phyloP scores from a whole-genome alignment of 35 echinoderm and acorn worm species.

The Diadema setosum region DNA sequence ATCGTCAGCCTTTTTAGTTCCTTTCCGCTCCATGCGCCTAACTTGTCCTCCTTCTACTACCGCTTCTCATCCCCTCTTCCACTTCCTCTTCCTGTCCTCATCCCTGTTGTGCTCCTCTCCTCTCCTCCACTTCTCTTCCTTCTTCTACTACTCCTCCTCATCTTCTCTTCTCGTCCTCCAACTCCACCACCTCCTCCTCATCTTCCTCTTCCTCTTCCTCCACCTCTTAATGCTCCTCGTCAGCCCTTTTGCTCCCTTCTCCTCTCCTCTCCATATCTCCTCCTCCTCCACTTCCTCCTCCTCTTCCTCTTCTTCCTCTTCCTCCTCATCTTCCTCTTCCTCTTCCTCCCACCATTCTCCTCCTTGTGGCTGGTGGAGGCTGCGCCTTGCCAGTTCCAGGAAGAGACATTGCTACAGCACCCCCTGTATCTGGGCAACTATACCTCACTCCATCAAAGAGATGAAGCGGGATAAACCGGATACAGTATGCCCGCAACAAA shows the following conservation, averaged over 20 bases:
- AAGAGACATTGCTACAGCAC: too few relatives aligned
- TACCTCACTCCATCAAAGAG: too few relatives aligned
- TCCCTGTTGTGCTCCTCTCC: not conserved
- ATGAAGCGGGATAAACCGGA: too few relatives aligned
- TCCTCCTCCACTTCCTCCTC: not conserved
- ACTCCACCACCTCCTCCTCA: not conserved
- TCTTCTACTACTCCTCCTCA: not conserved
- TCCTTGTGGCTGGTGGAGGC: too few relatives aligned
- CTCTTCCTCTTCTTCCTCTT: not conserved
- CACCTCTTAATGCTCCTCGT: not conserved
- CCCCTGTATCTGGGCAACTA: too few relatives aligned
- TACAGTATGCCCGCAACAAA: too few relatives aligned
- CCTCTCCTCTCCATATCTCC: too few relatives aligned
- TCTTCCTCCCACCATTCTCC: not conserved
- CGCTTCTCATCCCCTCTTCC: not conserved
- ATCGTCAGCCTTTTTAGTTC: too few relatives aligned
- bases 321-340: not conserved
- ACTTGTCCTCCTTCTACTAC: too few relatives aligned
- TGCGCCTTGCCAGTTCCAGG: too few relatives aligned
- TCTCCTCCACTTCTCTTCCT: not conserved
- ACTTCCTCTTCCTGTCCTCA: not conserved
- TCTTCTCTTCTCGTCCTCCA: not conserved
- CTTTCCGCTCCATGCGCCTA: too few relatives aligned
- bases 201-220: not conserved
- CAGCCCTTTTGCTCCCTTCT: not conserved